These are phyloP conservation scores for Caenorhabditis zanzibari DNA, from an alignment of 2,888 invertebrate species.

Conservation along the genomic window DNA sequence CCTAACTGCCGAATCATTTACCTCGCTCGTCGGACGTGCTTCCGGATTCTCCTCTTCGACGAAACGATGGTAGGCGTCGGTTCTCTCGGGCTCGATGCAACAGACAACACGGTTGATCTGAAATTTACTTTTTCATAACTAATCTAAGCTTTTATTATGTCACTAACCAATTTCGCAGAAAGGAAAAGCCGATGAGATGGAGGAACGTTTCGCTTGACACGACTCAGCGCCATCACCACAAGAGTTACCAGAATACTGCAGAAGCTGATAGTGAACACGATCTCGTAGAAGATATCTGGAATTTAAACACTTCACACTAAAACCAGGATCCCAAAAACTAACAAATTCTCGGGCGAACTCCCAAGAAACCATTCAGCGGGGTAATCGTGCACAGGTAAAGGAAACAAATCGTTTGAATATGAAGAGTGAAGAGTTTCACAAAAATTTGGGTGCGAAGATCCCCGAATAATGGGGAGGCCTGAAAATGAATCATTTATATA, in stretches of 20 bases:
- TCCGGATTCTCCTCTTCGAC: conserved; percentile 68
- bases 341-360: conserved; percentile 80
- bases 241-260: conserved; percentile 78
- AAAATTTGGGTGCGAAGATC: conserved; percentile 80
- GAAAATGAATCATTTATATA: too few species aligned
- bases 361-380: conserved; percentile 80
- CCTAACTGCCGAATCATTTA: conserved; percentile 48
- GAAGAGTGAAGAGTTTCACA: conserved; percentile 78
- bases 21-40: conserved; percentile 46
- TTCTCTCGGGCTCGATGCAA: conserved; percentile 81
- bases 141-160: too few species aligned
- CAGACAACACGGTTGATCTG: conserved; percentile 79
- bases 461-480: conserved; percentile 81
- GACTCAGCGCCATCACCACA: conserved; percentile 77
- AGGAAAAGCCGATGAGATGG: conserved; percentile 79
- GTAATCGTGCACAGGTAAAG: conserved; percentile 81
- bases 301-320: not conserved
- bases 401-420: conserved; percentile 81
- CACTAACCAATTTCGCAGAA: conserved; percentile 75
- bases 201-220: conserved; percentile 78
- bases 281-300: conserved; percentile 81
- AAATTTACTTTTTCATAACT: too few species aligned
- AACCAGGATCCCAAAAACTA: conserved; percentile 32
- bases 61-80: conserved; percentile 77
- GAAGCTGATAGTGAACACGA: conserved; percentile 77